Evolutionary conservation across 2,888 invertebrate species (phyloP).

Genomic region (Phania funesta): DNA sequence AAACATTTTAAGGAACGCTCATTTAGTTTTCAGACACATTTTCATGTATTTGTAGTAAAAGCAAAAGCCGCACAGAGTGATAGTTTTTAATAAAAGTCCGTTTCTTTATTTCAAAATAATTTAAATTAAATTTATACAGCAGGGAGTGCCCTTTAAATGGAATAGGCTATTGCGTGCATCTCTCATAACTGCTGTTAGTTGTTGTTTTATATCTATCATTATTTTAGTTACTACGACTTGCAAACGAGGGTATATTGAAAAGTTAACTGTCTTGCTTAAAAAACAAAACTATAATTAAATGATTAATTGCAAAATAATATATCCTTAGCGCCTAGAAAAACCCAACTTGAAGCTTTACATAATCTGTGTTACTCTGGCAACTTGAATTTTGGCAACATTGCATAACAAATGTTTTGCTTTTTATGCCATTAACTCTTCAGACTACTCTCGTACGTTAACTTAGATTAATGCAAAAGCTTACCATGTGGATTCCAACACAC

Average conservation of each 20-base stretch:
- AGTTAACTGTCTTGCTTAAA: too few species aligned
- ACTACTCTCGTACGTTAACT: not conserved
- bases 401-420: too few species aligned
- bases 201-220: slow-evolving; percentile 26
- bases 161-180: slow-evolving; percentile 68
- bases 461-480: slow-evolving; percentile 11
- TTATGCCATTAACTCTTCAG: not conserved
- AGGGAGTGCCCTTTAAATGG: slow-evolving; percentile 74
- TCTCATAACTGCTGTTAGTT: slow-evolving; percentile 67
- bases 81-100: slow-evolving; percentile 16
- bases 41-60: not conserved
- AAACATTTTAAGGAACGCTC: not conserved
- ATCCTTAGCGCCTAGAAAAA: too few species aligned
- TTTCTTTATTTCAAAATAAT: slow-evolving; percentile 20
- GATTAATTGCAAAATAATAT: too few species aligned
- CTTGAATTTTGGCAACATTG: too few species aligned
- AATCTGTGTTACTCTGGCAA: too few species aligned
- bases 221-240: not conserved
- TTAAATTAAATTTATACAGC: slow-evolving; percentile 60
- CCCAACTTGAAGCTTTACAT: too few species aligned
- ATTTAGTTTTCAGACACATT: not conserved
- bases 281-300: too few species aligned
- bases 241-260: too few species aligned
- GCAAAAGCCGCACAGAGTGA: not conserved
- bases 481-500: not conserved